A percentile compares a stretch with the other conserved stretches of the same genome.
Evolutionary conservation across 1,140 invertebrate species (phyloP).

Genomic region (Aphelenchoides avenae): DNA sequence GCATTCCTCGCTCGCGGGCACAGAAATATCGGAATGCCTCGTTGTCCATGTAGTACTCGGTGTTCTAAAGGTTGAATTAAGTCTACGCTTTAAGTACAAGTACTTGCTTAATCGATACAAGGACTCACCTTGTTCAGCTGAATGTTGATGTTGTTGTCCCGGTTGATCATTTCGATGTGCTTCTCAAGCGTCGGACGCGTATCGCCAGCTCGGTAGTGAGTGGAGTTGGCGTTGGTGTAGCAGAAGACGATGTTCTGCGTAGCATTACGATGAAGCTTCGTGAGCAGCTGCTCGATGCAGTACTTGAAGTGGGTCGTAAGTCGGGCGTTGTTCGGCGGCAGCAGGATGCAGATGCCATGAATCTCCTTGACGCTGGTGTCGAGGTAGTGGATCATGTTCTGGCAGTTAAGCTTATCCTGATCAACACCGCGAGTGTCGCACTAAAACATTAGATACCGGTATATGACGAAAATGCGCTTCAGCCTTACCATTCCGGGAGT

Average conservation of each 20-base stretch:
- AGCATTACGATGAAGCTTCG: constrained; percentile 21
- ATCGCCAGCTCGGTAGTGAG: constrained; percentile 33
- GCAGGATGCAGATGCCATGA: constrained; percentile 47
- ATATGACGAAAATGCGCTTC: no score
- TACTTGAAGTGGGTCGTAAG: constrained; percentile 41
- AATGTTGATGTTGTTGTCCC: neutral
- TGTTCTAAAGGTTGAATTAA: constrained; percentile 6
- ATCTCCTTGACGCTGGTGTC: constrained; percentile 9
- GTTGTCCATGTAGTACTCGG: constrained; percentile 37
- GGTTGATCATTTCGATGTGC: neutral
- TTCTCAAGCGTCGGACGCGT: neutral
- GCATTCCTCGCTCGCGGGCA: constrained; percentile 11
- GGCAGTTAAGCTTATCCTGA: constrained; percentile 9
- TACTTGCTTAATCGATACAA: neutral
- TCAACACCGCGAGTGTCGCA: constrained; percentile 8
- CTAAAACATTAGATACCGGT: no score
- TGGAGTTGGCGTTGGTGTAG: constrained; percentile 38
- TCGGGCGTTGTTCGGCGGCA: constrained; percentile 43
- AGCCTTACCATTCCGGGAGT: constrained; percentile 1
- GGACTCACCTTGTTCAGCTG: neutral
- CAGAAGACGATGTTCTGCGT: constrained; percentile 41
- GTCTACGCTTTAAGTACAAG: neutral
- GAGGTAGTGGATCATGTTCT: constrained; percentile 7
- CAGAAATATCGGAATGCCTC: constrained; percentile 31
- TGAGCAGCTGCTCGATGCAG: constrained; percentile 50